phyloP scores from a whole-genome alignment of 2,888 invertebrate genomes.

The Amorpha juglandis region DNA sequence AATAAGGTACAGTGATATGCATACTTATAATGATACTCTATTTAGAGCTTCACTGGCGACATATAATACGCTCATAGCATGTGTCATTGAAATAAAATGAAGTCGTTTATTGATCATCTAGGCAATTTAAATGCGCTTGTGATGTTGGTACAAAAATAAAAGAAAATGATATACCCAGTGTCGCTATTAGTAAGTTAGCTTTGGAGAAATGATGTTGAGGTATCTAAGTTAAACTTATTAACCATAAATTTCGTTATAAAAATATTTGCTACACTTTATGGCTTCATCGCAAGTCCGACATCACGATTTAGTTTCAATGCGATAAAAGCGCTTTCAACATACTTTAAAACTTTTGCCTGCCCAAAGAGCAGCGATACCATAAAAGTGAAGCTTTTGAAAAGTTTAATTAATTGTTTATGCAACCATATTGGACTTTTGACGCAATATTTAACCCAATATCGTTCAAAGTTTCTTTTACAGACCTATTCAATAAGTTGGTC shows the following conservation, averaged over 20 bases:
- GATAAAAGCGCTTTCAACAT: slow-evolving; percentile 13
- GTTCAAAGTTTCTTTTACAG: slow-evolving; percentile 57
- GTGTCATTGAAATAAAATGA: no score
- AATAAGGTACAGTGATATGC: no score
- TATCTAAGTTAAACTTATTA: no score
- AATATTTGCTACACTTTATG: neutral
- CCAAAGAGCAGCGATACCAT: slow-evolving; percentile 4
- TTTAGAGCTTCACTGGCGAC: no score
- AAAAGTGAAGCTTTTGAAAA: slow-evolving; percentile 14
- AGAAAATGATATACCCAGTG: no score
- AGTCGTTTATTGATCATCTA: no score
- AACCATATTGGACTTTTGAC: slow-evolving; percentile 5
- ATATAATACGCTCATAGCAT: no score
- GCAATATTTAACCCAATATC: slow-evolving; percentile 57
- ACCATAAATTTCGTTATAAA: neutral
- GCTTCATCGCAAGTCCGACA: neutral
- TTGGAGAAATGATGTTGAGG: no score
- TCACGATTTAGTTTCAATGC: neutral
- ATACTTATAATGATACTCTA: no score
- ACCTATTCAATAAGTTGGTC: slow-evolving; percentile 62
- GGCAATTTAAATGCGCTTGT: no score
- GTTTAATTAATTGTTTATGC: slow-evolving; percentile 19
- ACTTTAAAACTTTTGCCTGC: slow-evolving; percentile 13
- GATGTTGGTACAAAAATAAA: no score
- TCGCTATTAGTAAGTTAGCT: no score